Evolutionary conservation across 2,888 invertebrate species (phyloP).

Genomic region (Chalcis sispes): DNA sequence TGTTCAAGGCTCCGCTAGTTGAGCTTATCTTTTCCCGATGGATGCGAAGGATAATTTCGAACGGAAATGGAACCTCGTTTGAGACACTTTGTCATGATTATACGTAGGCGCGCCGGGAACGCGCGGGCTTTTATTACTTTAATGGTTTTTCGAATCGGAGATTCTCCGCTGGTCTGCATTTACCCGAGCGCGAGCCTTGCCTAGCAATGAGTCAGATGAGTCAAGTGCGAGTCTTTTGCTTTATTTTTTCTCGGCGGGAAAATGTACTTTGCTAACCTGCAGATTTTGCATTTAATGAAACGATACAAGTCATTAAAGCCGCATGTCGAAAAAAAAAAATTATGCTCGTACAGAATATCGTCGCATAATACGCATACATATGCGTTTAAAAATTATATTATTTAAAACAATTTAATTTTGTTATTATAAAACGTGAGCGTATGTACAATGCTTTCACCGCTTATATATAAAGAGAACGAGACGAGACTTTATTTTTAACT

Average conservation of each 20-base stretch:
- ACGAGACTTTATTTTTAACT: no score
- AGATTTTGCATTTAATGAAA: conserved; percentile 2
- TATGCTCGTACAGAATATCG: no score
- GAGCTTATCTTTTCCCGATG: no score
- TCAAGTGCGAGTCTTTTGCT: not conserved
- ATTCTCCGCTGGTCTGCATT: not conserved
- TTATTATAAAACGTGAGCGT: no score
- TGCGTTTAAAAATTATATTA: no score
- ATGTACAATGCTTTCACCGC: no score
- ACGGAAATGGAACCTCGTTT: conserved; percentile 51
- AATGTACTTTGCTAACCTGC: not conserved
- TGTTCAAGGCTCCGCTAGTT: no score
- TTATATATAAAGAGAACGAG: no score
- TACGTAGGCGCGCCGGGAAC: not conserved
- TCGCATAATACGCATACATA: no score
- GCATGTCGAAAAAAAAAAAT: no score
- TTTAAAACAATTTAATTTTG: no score
- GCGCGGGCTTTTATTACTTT: conserved; percentile 41
- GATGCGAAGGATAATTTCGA: conserved; percentile 34
- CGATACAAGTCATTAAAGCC: no score
- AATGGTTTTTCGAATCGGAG: conserved; percentile 41
- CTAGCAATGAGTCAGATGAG: not conserved
- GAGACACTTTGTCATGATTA: conserved; percentile 43
- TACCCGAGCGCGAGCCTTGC: not conserved
- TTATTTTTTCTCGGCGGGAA: not conserved